These are phyloP conservation scores for Cyprinella venusta DNA, from an alignment of 2,797 vertebrate genomes.

Conservation along the genomic window DNA sequence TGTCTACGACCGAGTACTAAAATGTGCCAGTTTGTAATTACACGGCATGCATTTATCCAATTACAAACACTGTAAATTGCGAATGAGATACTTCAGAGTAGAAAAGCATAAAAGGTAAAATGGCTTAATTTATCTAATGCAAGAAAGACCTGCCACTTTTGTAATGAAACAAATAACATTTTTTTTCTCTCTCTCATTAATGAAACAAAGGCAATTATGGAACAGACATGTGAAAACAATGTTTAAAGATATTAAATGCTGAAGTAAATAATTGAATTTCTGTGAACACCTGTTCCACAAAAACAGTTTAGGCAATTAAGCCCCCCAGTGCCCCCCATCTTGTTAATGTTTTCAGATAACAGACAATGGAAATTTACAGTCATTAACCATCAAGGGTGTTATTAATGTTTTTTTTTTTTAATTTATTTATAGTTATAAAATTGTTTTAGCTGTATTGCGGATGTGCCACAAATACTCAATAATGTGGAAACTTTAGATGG, in stretches of 20 bases:
- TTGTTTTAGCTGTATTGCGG: constrained; percentile 56
- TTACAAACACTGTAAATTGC: constrained; percentile 31
- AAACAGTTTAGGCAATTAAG: constrained; percentile 56
- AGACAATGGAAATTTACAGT: constrained; percentile 61
- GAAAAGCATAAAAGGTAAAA: constrained; percentile 42
- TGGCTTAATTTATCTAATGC: constrained; percentile 44
- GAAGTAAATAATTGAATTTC: constrained; percentile 46
- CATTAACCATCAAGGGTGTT: constrained; percentile 60
- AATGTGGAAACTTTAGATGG: neutral
- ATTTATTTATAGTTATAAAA: constrained; percentile 49
- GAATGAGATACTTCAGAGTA: constrained; percentile 18
- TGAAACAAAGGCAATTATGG: constrained; percentile 54
- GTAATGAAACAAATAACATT: constrained; percentile 45
- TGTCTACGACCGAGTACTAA: neutral
- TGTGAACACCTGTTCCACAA: constrained; percentile 55
- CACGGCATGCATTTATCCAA: constrained; percentile 20
- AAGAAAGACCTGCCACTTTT: constrained; percentile 46
- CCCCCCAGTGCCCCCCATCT: constrained; percentile 58
- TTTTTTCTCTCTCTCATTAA: constrained; percentile 45
- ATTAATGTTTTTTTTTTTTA: constrained; percentile 53
- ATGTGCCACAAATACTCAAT: constrained; percentile 20
- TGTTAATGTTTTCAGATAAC: constrained; percentile 62
- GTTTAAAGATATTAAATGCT: constrained; percentile 50
- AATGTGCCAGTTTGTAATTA: constrained; percentile 22
- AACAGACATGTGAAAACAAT: constrained; percentile 59